Evolutionary conservation across 2,797 vertebrate genomes (phyloP).

Genomic region (Tauraco hartlaubi): DNA sequence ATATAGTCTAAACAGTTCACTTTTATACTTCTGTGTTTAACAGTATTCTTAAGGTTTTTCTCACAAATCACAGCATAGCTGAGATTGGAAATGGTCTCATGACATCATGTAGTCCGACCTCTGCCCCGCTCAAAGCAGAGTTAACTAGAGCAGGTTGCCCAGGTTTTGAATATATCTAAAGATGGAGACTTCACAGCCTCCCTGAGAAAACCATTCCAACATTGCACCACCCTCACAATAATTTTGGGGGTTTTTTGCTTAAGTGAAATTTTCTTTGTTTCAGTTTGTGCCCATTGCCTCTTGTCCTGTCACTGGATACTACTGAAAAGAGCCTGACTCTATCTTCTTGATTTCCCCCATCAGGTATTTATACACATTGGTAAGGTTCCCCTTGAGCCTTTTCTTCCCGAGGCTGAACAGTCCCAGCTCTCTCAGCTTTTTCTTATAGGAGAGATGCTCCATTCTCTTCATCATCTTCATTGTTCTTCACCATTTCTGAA

Average conservation of each 20-base stretch:
- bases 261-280: neutral
- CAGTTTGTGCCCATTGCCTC: no score
- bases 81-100: neutral
- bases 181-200: neutral
- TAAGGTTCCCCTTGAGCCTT: neutral
- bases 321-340: no score
- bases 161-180: neutral
- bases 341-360: no score
- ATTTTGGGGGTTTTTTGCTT: neutral
- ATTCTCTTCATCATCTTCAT: neutral
- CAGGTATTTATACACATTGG: no score
- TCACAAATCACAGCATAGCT: neutral
- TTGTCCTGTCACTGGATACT: no score
- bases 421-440: neutral
- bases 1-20: fast-evolving
- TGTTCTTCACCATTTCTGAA: neutral
- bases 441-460: neutral
- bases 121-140: neutral
- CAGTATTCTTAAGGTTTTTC: neutral
- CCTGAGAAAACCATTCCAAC: neutral
- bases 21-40: neutral
- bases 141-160: neutral
- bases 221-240: neutral
- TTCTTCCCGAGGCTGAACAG: neutral
- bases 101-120: neutral